Evolutionary conservation across 2,797 vertebrate species (phyloP), one percentile per base, ranked within the genome.

Genomic region (Phalanger gymnotis): DNA sequence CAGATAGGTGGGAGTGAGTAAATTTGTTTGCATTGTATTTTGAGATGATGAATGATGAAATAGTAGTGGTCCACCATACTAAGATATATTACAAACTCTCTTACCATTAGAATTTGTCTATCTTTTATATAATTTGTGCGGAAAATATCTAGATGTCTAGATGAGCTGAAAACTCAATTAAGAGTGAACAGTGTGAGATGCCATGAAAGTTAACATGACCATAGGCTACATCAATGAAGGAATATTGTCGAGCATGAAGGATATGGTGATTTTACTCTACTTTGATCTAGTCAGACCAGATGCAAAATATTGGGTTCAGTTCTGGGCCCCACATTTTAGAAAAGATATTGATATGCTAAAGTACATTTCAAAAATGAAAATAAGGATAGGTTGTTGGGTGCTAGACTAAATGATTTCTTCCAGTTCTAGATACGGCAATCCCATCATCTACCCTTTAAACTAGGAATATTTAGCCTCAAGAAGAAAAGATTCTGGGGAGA

Each of bases 1-100:
- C 13, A 61, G 91, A 94, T 25, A 92, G 30, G 11, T 13, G 6
- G 22, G 22, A 87, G 22, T 51, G 9, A 81, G 40, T 81, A 47
- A 87, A 27, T 27, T 47, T 47, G 22, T 3, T 91, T 94, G 19
- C 61, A 89, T 95, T 54, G 16, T 1, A 3, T 27, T 54, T 66
- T 91, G 93, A 92, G 58, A 93, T 92, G 54, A 14, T 54, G 2
- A 57, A 87, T 1, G 53, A 54, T 53, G n/a, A 53, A 61, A 12
- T 7, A 0, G 27, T 6, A 27, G 25, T 11, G 9, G 4, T 12
- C 0, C 28, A 4, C 1, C 47, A 0, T 22, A 25, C 34, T 55
- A 51, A 47, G 91, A 66, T 58, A 31, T 40, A 91, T 31, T 34
- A 57, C 28, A 40, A 6, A 27, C 2, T 22, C 30, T 25, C 40